These are phyloP conservation scores for Antheraea assamensis DNA, from an alignment of 2,888 invertebrate species.

Conservation along the genomic window DNA sequence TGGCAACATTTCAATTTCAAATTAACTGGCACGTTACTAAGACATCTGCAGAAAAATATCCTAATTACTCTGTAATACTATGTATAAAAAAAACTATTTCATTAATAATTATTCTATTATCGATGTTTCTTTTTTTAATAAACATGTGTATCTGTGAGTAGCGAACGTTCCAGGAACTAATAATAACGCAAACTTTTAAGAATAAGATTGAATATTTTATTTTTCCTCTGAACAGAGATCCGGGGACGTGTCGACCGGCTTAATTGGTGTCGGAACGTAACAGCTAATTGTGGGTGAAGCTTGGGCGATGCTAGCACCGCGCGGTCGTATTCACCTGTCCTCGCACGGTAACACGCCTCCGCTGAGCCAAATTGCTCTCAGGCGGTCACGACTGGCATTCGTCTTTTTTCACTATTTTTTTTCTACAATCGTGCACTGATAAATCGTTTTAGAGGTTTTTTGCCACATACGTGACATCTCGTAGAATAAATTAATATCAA, in stretches of 20 bases:
- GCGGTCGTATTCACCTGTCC: slow-evolving; percentile 61
- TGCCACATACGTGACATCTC: slow-evolving; percentile 21
- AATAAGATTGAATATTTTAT: slow-evolving; percentile 26
- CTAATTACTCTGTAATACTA: neutral
- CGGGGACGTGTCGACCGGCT: slow-evolving; percentile 35
- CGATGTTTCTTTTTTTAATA: neutral
- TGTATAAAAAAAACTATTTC: neutral
- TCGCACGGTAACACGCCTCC: slow-evolving; percentile 38
- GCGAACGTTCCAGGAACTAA: neutral
- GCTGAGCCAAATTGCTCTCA: slow-evolving; percentile 51
- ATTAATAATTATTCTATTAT: neutral
- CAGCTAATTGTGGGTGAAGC: slow-evolving; percentile 64
- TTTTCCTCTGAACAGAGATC: slow-evolving; percentile 25
- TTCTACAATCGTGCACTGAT: slow-evolving; percentile 22
- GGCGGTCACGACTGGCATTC: slow-evolving; percentile 41
- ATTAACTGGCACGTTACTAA: too few species aligned
- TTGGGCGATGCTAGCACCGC: slow-evolving; percentile 48
- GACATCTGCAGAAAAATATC: neutral
- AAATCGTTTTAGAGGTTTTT: slow-evolving; percentile 19
- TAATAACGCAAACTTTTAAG: neutral
- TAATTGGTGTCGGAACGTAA: slow-evolving; percentile 64
- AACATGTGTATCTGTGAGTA: neutral
- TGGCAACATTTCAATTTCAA: too few species aligned
- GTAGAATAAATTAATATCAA: slow-evolving; percentile 16
- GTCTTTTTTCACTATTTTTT: slow-evolving; percentile 20